Percentiles rank a stretch among this genome's conserved stretches.
phyloP scores from a whole-genome alignment of 2,113 vertebrate genomes.

The Synodontis membranacea region DNA sequence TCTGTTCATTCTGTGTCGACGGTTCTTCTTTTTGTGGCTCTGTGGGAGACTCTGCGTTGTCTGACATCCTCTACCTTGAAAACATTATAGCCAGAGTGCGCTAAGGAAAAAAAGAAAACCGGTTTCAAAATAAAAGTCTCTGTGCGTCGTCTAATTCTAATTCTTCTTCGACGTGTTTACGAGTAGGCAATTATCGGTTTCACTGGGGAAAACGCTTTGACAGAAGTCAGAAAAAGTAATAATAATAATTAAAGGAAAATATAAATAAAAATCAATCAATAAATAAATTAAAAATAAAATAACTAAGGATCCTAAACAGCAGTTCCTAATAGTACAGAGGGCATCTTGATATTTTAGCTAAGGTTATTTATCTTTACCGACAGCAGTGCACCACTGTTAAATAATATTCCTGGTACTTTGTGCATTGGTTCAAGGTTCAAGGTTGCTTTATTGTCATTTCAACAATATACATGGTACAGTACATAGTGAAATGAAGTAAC shows the following conservation, averaged over 20 bases:
- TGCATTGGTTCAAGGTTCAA: too few relatives aligned
- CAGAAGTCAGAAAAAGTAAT: too few relatives aligned
- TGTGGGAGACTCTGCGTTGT: constrained; percentile 72
- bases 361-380: neutral
- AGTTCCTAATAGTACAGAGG: neutral
- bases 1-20: constrained; percentile 47
- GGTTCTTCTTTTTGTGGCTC: constrained; percentile 73
- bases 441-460: too few relatives aligned
- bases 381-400: neutral
- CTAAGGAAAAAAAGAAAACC: neutral
- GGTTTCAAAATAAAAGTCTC: constrained; percentile 49
- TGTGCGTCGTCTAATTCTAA: too few relatives aligned
- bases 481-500: too few relatives aligned
- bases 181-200: neutral
- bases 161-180: neutral
- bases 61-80: constrained; percentile 69
- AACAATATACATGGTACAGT: too few relatives aligned
- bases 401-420: neutral
- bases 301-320: too few relatives aligned
- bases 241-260: too few relatives aligned
- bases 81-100: neutral
- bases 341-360: neutral
- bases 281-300: neutral
- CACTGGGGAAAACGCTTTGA: neutral
- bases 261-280: neutral